phyloP scores from a whole-genome alignment of 2,113 vertebrate species.

The Struthidea cinerea region DNA sequence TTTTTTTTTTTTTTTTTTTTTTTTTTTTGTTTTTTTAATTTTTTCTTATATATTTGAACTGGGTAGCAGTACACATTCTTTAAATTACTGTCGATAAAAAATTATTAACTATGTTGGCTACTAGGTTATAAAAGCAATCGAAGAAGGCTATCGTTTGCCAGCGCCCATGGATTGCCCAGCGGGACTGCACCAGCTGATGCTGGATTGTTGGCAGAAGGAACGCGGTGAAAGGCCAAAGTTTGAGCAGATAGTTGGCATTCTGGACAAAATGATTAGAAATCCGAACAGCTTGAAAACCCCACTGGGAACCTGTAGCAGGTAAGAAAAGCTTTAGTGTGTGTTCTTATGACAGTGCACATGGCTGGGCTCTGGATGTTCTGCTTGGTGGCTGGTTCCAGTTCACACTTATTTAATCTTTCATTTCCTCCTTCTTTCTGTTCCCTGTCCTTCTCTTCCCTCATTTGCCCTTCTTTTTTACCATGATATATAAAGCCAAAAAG shows the following conservation, averaged over 20 bases:
- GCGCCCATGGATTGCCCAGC: conserved; percentile 98
- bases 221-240: conserved; percentile 96
- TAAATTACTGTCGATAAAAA: neutral
- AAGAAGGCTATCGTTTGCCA: conserved; percentile 97
- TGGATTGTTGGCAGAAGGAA: conserved; percentile 99
- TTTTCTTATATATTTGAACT: neutral
- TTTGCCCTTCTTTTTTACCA: neutral
- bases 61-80: neutral
- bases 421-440: neutral
- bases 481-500: neutral
- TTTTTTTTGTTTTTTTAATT: neutral
- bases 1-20: neutral
- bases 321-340: conserved; percentile 40
- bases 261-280: conserved; percentile 99
- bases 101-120: conserved; percentile 42
- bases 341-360: neutral
- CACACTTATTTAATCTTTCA: neutral
- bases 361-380: neutral
- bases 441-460: neutral
- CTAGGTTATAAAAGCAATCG: conserved; percentile 98
- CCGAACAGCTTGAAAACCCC: conserved; percentile 97
- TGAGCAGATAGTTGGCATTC: conserved; percentile 95
- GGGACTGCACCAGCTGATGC: conserved; percentile 96
- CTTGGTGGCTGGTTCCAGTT: conserved; percentile 23
- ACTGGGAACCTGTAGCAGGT: conserved; percentile 94